Evolutionary conservation across 2,113 vertebrate genomes (phyloP).

Genomic region (Furnarius figulus): DNA sequence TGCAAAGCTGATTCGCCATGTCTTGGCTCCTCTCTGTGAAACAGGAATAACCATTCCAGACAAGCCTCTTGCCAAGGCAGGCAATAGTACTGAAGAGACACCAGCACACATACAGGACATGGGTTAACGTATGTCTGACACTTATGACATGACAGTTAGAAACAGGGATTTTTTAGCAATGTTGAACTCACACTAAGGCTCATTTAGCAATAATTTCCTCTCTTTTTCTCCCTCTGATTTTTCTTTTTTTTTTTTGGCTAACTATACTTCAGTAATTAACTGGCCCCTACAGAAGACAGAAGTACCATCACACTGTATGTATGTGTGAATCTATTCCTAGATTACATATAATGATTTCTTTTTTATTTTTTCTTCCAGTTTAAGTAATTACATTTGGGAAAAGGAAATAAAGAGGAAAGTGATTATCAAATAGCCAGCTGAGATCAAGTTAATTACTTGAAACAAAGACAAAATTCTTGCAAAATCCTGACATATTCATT

Average conservation of each 20-base stretch:
- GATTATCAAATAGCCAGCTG: background rate
- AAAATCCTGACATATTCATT: background rate
- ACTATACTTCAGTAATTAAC: background rate
- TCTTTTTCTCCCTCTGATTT: background rate
- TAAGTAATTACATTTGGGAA: background rate
- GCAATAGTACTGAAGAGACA: rapidly evolving
- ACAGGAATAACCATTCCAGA: background rate
- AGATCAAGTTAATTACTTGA: background rate
- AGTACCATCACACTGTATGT: background rate
- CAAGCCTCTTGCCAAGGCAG: background rate
- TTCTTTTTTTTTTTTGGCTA: background rate
- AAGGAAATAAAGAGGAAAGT: background rate
- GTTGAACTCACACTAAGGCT: background rate
- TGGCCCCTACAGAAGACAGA: background rate
- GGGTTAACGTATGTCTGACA: background rate
- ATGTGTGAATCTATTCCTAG: background rate
- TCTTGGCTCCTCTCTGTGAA: background rate
- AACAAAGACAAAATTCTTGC: background rate
- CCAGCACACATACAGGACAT: background rate
- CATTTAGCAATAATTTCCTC: background rate
- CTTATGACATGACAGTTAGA: background rate
- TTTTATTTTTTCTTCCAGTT: background rate
- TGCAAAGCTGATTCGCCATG: background rate
- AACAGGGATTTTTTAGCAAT: background rate
- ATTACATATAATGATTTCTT: background rate